Percentiles rank a stretch among this genome's conserved stretches.
These are phyloP conservation scores for Ailuropoda melanoleuca DNA, from an alignment of 2,113 vertebrate species.

Conservation along the genomic window DNA sequence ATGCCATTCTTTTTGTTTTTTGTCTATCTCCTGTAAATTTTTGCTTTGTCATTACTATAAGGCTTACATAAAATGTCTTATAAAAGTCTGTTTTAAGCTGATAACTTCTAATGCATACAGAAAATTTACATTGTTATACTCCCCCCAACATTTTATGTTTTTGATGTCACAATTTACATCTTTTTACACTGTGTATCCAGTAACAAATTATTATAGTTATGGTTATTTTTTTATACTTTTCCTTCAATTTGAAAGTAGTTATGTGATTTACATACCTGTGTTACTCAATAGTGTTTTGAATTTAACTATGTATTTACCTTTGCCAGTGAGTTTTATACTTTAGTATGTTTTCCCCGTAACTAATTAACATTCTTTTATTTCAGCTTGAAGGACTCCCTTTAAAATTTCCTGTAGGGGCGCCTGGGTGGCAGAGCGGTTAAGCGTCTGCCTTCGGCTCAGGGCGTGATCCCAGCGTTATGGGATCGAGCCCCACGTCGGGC, in stretches of 20 bases:
- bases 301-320: not conserved
- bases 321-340: not conserved
- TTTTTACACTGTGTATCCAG: not conserved
- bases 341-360: not conserved
- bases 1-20: not conserved
- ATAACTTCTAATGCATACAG: not conserved
- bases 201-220: not conserved
- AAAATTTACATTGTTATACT: not conserved
- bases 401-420: not conserved
- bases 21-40: not conserved
- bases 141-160: not conserved
- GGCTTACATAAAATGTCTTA: not conserved
- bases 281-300: not conserved
- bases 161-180: not conserved
- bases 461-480: no score
- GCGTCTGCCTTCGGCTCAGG: no score
- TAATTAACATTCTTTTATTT: not conserved
- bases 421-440: no score
- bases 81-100: not conserved
- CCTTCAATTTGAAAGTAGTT: not conserved
- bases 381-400: not conserved
- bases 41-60: not conserved
- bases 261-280: not conserved
- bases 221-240: not conserved
- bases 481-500: no score